Evolutionary conservation across 2,888 invertebrate genomes (phyloP).

Genomic region (Thecophora atra): DNA sequence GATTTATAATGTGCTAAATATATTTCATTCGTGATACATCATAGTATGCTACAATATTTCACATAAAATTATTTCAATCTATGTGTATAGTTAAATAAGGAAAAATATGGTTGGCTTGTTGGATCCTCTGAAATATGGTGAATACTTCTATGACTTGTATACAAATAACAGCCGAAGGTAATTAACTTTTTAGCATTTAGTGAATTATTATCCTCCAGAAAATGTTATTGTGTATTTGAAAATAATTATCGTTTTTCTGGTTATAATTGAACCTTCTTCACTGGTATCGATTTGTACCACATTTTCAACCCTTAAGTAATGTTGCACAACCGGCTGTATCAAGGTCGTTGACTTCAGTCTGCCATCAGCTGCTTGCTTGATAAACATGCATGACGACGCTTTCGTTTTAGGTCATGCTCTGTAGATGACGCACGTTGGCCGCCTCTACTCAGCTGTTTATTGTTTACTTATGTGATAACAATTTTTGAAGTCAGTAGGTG

Average conservation of each 20-base stretch:
- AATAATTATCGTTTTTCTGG: background rate
- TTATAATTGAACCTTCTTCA: background rate
- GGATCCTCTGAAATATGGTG: conserved; percentile 65
- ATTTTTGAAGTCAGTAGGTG: background rate
- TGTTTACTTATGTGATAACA: conserved; percentile 29
- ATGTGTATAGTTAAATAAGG: conserved; percentile 2
- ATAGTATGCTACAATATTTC: background rate
- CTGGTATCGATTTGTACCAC: conserved; percentile 30
- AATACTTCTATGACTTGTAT: conserved; percentile 65
- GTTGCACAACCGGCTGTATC: conserved; percentile 47
- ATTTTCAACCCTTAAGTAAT: conserved; percentile 48
- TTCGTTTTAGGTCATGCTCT: conserved; percentile 36
- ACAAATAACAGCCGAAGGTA: conserved; percentile 63
- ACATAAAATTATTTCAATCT: background rate
- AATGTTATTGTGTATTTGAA: background rate
- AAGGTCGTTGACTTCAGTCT: conserved; percentile 35
- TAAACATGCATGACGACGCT: conserved; percentile 23
- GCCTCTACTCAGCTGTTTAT: conserved; percentile 29
- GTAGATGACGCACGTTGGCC: conserved; percentile 2
- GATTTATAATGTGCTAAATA: background rate
- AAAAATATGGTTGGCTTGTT: conserved; percentile 62
- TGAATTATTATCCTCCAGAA: background rate
- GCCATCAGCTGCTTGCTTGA: conserved; percentile 22
- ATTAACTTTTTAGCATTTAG: conserved; percentile 10
- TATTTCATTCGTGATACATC: background rate